Base-by-base conservation (phyloP, 1,140 invertebrate genomes). In the Orius laevigatus region DNA sequence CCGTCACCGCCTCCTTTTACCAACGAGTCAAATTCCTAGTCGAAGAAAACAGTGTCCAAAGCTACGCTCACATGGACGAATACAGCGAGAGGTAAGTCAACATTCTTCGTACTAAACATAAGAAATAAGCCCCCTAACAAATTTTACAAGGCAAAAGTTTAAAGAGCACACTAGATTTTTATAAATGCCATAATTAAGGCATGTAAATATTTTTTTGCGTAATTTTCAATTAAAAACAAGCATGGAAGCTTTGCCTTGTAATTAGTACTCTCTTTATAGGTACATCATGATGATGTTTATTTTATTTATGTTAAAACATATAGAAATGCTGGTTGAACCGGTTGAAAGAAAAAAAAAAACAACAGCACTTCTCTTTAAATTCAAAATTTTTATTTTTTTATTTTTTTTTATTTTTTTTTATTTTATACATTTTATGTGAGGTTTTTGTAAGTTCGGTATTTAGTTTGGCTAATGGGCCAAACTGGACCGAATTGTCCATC, bases 21-120 rank as follows among this genome's bases (percentile, higher is more conserved):
- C 91, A 98, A 63, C 75, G 91, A 36, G 92, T 98, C 63, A 92
- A 93, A 62, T 99, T 98, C 68, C 77, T 99, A 47, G 93, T 98
- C 50, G 92, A 98, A 69, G 91, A 96, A 64, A 91, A 95, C 64
- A 93, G 89, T 50, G 92, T 98, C 19, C 95, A 98, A 67, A 93
- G 85, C 59, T 98, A 97, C 69, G 91, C 92, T 16, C 88, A 93
- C 61, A 83, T 85, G 70, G 87, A 92, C 67, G 87, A 94, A 68
- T 98, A 95, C 70, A 92, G 87, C 57, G 91, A 97, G 74, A 95
- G 88, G 94, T 97, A 80, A 79, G 82, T 75, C 56, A 40, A 8
- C 14, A 32, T 49, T 42, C 41, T 51, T 54, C 47, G 46, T 45
- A 55, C 25, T 35, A 34, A 20, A 12, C 12, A 33, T 43, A 18